Percentiles rank a stretch among this genome's conserved stretches.
Conservation (phyloP, 2,113 vertebrate species). For the Prunella himalayana region DNA sequence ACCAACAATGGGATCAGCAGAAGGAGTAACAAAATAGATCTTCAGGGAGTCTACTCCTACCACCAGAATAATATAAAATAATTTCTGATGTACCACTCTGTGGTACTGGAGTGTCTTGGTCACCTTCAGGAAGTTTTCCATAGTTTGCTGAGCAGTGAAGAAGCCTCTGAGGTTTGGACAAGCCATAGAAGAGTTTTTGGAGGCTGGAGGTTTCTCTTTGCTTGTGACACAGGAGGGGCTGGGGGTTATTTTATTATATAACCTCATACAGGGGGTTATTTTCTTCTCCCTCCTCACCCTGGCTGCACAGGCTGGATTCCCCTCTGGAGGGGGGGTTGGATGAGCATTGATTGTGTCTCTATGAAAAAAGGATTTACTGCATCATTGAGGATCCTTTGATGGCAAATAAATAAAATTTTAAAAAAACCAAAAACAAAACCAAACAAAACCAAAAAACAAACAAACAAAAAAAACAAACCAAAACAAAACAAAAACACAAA, state of each 20-base stretch:
- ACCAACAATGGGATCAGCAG: neutral
- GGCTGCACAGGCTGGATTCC: neutral
- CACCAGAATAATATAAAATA: neutral
- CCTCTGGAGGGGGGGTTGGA: neutral
- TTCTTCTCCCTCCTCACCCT: neutral
- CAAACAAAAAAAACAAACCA: neutral
- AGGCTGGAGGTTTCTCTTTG: neutral
- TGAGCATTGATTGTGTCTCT: neutral
- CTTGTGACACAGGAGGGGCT: fast-evolving
- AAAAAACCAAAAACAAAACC: neutral
- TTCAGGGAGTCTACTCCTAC: too few relatives aligned
- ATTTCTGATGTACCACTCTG: neutral
- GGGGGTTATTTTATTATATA: neutral
- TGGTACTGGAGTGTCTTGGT: neutral
- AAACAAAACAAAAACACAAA: neutral
- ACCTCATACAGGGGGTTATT: neutral
- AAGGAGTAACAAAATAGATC: neutral
- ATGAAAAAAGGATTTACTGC: neutral
- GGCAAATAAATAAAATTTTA: neutral
- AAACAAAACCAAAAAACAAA: neutral
- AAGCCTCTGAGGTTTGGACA: neutral
- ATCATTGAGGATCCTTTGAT: neutral
- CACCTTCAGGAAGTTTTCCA: neutral
- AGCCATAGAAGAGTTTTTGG: neutral
- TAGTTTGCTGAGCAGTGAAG: neutral